Percentiles rank a stretch among this genome's conserved stretches.
Conservation (phyloP, 1,140 invertebrate species). For the Formica exsecta region DNA sequence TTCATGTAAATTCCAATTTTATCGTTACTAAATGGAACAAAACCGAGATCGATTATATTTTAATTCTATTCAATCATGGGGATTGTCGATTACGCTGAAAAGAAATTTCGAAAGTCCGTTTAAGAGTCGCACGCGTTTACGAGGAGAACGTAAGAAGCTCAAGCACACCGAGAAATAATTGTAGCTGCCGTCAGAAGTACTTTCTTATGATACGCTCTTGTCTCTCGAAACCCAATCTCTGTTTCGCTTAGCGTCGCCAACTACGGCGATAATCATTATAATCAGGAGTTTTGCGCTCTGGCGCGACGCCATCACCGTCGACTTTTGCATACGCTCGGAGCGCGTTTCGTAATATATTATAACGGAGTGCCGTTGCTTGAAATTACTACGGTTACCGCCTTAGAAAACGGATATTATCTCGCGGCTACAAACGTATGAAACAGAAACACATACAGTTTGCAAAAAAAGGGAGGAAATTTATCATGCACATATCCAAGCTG, state of each 20-base stretch:
- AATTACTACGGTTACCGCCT: slow-evolving; percentile 33
- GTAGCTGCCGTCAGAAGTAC: slow-evolving; percentile 26
- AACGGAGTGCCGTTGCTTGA: slow-evolving; percentile 13
- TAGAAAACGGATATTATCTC: slow-evolving; percentile 27
- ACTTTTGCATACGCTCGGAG: slow-evolving; percentile 33
- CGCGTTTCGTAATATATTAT: not conserved
- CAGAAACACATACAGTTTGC: not conserved
- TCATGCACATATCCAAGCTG: too few species aligned
- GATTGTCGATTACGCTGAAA: not conserved
- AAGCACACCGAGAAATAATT: slow-evolving; percentile 24
- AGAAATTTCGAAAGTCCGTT: not conserved
- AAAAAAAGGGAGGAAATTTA: not conserved
- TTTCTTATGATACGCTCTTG: slow-evolving; percentile 23
- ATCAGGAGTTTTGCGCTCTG: slow-evolving; percentile 79
- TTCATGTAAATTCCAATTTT: not conserved
- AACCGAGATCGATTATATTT: not conserved
- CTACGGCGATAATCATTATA: slow-evolving; percentile 81
- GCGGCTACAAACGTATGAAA: not conserved
- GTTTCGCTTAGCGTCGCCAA: slow-evolving; percentile 66
- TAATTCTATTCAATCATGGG: not conserved
- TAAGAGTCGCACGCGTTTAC: not conserved
- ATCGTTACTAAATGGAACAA: not conserved
- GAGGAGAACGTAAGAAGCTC: slow-evolving; percentile 18
- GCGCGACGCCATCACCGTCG: slow-evolving; percentile 24
- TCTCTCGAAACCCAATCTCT: slow-evolving; percentile 63